Base-by-base conservation (phyloP, 2,113 vertebrate genomes). In the Nannobrachium achirus region DNA sequence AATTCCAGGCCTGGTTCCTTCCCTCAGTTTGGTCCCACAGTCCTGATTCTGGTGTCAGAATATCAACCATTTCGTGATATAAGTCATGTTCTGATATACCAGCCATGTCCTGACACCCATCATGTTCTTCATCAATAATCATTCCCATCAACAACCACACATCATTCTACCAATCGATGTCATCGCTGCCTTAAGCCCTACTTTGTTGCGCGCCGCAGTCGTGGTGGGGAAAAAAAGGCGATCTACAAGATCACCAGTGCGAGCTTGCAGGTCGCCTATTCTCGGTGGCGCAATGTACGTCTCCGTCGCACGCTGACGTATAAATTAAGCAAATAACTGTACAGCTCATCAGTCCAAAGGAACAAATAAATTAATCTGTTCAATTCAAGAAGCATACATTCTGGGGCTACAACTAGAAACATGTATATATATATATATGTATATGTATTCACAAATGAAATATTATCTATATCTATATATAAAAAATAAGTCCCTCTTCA, bases 311-410 rank as follows among this genome's bases (percentile, higher is more conserved):
- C 1, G 46, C 52, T 20, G 15, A 41, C 25, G 14, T 39, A 4
- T 18, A 16, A 5, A 46, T 11, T 9, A 13, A n/a, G n/a, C 45
- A 53, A 44, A n/a, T n/a, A 58, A 61, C 52, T 73, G 69, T 49
- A 55, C 14, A 51, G 19, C 76, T 79, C 78, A 51, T 81, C 55
- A 9, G 77, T 77, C 66, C 52, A 42, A 73, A 41, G 6, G 51
- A 59, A 51, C 73, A 74, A 89, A 89, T 79, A 93, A 93, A 92
- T 93, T 88, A 92, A 91, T 88, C 79, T 83, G 80, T 79, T 73
- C 40, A 71, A 71, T 79, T 81, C 10, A 75, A 82, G 69, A 85
- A 61, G 74, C 63, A 75, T n/a, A 18, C 42, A 57, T 72, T 8
- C 11, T 70, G 45, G 66, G 45, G 66, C 20, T 66, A 66, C 42